Evolutionary conservation across 1,140 invertebrate genomes (phyloP), one percentile per base, ranked within the genome.

Genomic region (Drosophila simulans): DNA sequence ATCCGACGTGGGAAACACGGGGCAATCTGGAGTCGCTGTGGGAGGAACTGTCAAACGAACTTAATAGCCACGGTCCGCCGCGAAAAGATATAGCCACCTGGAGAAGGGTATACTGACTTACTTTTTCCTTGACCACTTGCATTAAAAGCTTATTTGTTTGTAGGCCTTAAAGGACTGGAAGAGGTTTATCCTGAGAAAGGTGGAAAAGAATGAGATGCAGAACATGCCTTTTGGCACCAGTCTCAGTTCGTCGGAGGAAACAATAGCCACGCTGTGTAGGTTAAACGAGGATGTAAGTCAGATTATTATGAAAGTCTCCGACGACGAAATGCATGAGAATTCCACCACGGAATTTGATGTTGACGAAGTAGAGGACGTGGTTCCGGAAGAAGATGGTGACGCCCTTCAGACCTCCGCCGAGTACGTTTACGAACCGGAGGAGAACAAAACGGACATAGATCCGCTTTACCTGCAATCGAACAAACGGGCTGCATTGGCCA

Each of bases 91-190:
- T 84, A 7, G 58, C 49, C 22, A 89, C 84, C 7, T 88, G 83
- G 83, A 89, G 77, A 34, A 88, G 83, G 66, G 83, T 88, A 2
- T 8, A 1, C 5, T 11, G 8, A 48, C 3, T 4, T 0, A 15
- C 2, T 13, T 22, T 12, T 11, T 10, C 5, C 0, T 10, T 25
- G 11, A 15, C 8, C 25, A 10, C 10, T 0, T 20, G 1, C 5
- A 25, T 46, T 27, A 65, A 10, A 2, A 4, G 13, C 12, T 45
- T n/a, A 2, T 11, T 34, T 17, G 12, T 17, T 22, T 5, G 3
- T 10, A 88, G 83, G 84, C 83, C 1, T 37, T 88, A 22, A 88
- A 89, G 55, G 83, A 88, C 84, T 88, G 83, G 83, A 88, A 88
- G 15, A 63, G 84, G 25, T 89, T 89, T 15, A 84, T 88, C 31